These are phyloP conservation scores for Poeciliopsis infans DNA, from an alignment of 2,797 vertebrate species.

Conservation along the genomic window DNA sequence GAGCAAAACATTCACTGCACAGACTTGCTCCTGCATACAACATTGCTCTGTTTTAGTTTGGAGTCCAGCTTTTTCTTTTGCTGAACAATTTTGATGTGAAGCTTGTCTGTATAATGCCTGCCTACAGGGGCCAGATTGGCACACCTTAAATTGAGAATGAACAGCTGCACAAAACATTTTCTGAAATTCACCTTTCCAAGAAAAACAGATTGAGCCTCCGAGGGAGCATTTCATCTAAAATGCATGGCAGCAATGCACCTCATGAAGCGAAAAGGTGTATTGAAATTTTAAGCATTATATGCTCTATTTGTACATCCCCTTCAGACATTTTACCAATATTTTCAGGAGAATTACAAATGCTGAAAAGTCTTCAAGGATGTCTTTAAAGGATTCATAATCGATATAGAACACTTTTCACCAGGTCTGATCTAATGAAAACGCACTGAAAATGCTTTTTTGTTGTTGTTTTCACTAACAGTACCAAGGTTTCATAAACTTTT, in stretches of 20 bases:
- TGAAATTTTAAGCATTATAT: background rate
- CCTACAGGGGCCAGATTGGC: background rate
- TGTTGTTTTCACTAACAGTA: background rate
- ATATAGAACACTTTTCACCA: background rate
- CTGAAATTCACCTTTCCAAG: background rate
- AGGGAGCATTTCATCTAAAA: background rate
- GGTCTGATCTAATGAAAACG: background rate
- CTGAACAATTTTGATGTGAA: background rate
- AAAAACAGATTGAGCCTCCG: background rate
- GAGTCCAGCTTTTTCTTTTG: background rate
- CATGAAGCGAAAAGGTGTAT: background rate
- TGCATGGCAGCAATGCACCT: background rate
- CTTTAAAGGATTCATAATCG: background rate
- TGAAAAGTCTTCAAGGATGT: background rate
- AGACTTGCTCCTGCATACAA: background rate
- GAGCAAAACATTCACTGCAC: background rate
- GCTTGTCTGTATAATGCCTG: slow-evolving; percentile 1
- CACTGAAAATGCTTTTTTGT: background rate
- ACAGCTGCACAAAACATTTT: background rate
- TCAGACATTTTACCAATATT: background rate
- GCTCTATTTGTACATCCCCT: background rate
- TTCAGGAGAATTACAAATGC: background rate
- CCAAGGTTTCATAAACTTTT: background rate
- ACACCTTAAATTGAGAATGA: slow-evolving; percentile 4
- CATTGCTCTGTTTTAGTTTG: background rate